These are phyloP conservation scores for Porphyrio hochstetteri DNA, from an alignment of 2,113 vertebrate species.

Conservation along the genomic window DNA sequence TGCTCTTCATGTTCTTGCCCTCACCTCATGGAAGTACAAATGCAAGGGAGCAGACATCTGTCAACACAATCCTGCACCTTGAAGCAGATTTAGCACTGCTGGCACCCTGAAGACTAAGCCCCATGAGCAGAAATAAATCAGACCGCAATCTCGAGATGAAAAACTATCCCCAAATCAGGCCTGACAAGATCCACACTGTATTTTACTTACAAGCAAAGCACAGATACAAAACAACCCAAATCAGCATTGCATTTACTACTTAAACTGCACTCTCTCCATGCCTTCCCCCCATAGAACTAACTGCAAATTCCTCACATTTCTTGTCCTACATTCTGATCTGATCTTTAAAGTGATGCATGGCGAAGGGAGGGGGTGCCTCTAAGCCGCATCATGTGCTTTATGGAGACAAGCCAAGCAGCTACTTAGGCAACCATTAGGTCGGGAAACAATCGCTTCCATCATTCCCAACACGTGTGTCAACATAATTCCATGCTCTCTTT, in stretches of 20 bases:
- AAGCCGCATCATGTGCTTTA: constrained; percentile 7
- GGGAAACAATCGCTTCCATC: constrained; percentile 66
- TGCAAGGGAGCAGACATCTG: not conserved
- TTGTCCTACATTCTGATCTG: not conserved
- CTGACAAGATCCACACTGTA: not conserved
- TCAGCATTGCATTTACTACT: not conserved
- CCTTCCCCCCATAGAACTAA: not conserved
- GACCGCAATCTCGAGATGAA: not conserved
- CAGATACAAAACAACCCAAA: not conserved
- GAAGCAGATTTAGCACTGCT: not conserved
- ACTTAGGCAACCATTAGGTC: constrained; percentile 70
- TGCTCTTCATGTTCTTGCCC: not conserved
- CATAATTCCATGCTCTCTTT: constrained; percentile 72
- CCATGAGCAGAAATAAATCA: not conserved
- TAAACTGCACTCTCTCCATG: not conserved
- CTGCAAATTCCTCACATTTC: constrained; percentile 1
- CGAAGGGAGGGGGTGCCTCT: not conserved
- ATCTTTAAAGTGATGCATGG: not conserved
- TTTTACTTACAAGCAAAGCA: not conserved
- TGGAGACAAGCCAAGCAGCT: constrained; percentile 62
- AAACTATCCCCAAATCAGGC: not conserved
- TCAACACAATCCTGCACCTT: not conserved
- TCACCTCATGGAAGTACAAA: not conserved
- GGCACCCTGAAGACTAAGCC: not conserved
- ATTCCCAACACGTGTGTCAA: constrained; percentile 72